Evolutionary conservation across 1,140 invertebrate genomes (phyloP), one percentile per base, ranked within the genome.

Genomic region (Himalopsyche phryganea): DNA sequence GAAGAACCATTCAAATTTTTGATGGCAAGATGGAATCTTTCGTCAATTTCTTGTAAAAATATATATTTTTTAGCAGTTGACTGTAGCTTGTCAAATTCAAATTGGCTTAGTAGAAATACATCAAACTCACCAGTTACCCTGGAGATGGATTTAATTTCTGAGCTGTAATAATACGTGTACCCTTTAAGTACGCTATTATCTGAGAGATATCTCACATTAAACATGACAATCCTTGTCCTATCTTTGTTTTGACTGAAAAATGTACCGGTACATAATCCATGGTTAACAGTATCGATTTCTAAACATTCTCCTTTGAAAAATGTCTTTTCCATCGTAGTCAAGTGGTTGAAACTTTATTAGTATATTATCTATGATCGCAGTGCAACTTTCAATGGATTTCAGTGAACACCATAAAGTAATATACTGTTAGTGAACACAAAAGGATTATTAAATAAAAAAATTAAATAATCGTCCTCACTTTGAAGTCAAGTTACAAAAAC

Each of bases 221-320:
- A 74, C 4, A 78, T 62, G 44, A 73, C 73, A 65, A 78, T 73
- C 65, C 68, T 74, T 14, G 71, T 71, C 61, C 75, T 78, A 60
- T 77, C 73, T 50, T 65, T 69, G 36, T 66, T 72, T 60, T 76
- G 75, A 56, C 67, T 68, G 49, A 72, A 73, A 59, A 78, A 77
- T 45, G 70, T 69, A 38, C 76, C 75, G 69, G 72, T 71, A 50
- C 70, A 60, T 28, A 73, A 58, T 66, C 72, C 71, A 57, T 59
- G 66, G 58, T 76, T 69, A 44, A 73, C 74, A 10, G 71, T 74
- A 40, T 75, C 69, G 42, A 77, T 50, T 71, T 76, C 73, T 58
- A 77, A 63, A 42, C 75, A 65, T 66, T 76, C 74, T 32, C 74
- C 75, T 69, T 75, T 78, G 66, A 69, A 68, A 62, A 72, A 77